Evolutionary conservation across 2,113 vertebrate species (phyloP).

Genomic region (Thamnophis sirtalis): DNA sequence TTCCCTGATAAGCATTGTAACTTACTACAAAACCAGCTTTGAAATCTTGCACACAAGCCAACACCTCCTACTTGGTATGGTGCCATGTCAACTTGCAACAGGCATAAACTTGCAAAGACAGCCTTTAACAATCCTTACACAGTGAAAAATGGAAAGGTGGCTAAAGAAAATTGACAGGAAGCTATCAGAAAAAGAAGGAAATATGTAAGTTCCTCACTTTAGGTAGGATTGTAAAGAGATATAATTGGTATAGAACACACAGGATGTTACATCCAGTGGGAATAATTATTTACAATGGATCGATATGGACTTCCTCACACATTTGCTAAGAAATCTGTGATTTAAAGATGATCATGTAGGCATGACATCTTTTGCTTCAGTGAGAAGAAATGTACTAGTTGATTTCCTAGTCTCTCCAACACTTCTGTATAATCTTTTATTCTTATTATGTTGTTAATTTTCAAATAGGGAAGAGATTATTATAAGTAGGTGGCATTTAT

Average conservation of each 20-base stretch:
- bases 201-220: neutral
- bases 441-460: neutral
- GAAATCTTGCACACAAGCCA: conserved; percentile 30
- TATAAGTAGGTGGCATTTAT: neutral
- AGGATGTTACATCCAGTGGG: neutral
- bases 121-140: conserved; percentile 12
- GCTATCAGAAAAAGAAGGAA: conserved; percentile 1
- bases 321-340: neutral
- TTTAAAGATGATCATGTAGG: neutral
- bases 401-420: neutral
- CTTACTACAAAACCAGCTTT: conserved; percentile 32
- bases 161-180: conserved; percentile 5
- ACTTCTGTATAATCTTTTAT: neutral
- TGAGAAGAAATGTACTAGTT: neutral
- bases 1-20: conserved; percentile 19
- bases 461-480: neutral
- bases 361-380: neutral
- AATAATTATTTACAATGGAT: neutral
- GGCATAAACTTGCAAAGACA: neutral
- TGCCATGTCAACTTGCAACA: conserved; percentile 31
- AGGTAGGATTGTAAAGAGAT: neutral
- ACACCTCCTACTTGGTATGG: conserved; percentile 27
- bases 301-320: neutral
- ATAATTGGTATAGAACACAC: neutral
- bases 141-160: conserved; percentile 14